These are phyloP conservation scores for Palythoa grandis DNA, from an alignment of 92 coral and sea anemone genomes.

Conservation along the genomic window DNA sequence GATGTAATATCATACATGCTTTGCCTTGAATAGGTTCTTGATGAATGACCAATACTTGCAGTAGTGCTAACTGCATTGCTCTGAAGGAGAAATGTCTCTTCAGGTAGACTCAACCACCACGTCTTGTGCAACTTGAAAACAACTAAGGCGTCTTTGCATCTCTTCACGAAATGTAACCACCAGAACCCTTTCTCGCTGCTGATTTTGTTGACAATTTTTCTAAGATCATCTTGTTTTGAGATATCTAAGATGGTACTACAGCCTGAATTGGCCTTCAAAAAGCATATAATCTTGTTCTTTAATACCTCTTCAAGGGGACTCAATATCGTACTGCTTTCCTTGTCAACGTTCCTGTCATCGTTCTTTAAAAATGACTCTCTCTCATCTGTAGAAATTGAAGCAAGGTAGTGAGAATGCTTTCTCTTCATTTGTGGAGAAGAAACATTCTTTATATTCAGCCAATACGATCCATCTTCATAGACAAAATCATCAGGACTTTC, in stretches of 20 bases:
- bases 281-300: constrained; percentile 12
- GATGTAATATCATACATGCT: neutral
- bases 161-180: constrained; percentile 22
- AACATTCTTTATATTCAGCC: neutral
- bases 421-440: neutral
- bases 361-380: neutral
- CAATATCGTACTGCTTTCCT: neutral
- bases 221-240: neutral
- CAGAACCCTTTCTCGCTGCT: neutral
- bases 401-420: neutral
- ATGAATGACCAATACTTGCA: neutral
- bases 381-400: constrained; percentile 4
- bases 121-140: neutral
- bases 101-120: constrained; percentile 23
- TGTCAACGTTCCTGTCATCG: neutral
- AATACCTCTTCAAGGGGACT: constrained; percentile 13
- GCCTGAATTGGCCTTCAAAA: constrained; percentile 28
- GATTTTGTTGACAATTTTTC: constrained; percentile 3
- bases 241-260: constrained; percentile 1
- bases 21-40: neutral
- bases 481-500: neutral
- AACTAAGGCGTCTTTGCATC: neutral
- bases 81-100: neutral
- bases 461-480: constrained; percentile 9
- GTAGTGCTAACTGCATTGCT: neutral